Base-by-base conservation (phyloP, 2,888 invertebrate species). In the Gnatocerus cornutus region DNA sequence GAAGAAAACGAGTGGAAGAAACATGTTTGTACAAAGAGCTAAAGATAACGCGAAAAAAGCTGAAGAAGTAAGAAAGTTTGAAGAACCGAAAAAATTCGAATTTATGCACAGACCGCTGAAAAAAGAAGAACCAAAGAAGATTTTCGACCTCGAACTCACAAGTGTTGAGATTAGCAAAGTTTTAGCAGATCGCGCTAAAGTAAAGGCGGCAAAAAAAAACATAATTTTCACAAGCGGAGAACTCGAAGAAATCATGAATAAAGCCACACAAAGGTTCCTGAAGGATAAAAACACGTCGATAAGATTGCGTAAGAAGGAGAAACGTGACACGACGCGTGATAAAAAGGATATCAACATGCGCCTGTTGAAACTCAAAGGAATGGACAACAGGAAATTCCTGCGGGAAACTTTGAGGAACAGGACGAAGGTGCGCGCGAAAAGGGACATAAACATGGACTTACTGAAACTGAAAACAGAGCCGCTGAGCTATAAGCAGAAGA, bases 391-490 rank as follows among this genome's bases (percentile, higher is more conserved):
- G 10, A 16, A 12, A 8, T 27, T 69, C 12, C 21, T 64, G 53
- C 59, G 46, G 12, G 48, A 39, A 63, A 12, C 45, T 6, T 16
- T 43, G 3, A 41, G 10, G 1, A 43, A 33, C 0, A 39, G 16
- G 39, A 66, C 13, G 45, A 63, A 37, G 13, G 46, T 37, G 46
- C 53, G 76, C 21, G 63, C 50, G 5, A 79, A 69, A 62, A 75
- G 82, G 27, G 80, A 79, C 41, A 82, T 84, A 33, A 83, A 83
- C 63, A 77, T 83, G 77, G 78, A 80, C 10, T 52, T 82, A 50
- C 69, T 83, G 8, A 79, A 80, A 27, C 62, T 73, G 52, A 79
- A 78, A 71, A 50, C 75, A 0, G 72, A 67, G 48, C 43, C 55
- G 46, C 37, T 61, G 10, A 3, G 10, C 14, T 66, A 64, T 3